phyloP scores from a whole-genome alignment of 2,797 vertebrate species.

The Darevskia nairensis region DNA sequence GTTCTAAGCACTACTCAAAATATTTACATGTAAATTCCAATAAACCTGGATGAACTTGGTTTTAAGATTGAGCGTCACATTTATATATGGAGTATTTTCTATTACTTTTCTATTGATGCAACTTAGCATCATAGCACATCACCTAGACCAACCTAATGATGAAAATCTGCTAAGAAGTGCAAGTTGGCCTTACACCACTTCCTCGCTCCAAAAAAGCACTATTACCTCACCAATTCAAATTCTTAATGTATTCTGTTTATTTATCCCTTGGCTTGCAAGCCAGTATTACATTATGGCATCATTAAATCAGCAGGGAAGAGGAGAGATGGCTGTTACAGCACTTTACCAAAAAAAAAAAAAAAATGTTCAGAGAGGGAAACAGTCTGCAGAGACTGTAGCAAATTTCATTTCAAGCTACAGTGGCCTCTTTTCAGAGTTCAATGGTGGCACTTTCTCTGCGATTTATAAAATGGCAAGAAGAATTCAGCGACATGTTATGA shows the following conservation, averaged over 20 bases:
- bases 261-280: background rate
- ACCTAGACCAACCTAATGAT: background rate
- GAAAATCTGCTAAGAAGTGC: background rate
- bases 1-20: background rate
- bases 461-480: background rate
- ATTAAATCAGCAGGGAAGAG: background rate
- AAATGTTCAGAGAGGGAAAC: slow-evolving; percentile 1
- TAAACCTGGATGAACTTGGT: too few species aligned
- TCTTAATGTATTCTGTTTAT: background rate
- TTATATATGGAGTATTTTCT: too few species aligned
- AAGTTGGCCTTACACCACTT: background rate
- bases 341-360: background rate
- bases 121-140: background rate
- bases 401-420: background rate
- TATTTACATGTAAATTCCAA: background rate
- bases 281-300: background rate
- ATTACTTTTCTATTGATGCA: background rate
- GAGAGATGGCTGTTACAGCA: background rate
- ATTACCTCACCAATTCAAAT: background rate
- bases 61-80: background rate
- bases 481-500: background rate
- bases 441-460: background rate
- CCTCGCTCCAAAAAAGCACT: background rate
- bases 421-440: background rate
- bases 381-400: slow-evolving; percentile 34